A percentile compares a stretch with the other conserved stretches of the same genome.
Conservation (phyloP, 2,797 vertebrate species). For the Amblyraja radiata region DNA sequence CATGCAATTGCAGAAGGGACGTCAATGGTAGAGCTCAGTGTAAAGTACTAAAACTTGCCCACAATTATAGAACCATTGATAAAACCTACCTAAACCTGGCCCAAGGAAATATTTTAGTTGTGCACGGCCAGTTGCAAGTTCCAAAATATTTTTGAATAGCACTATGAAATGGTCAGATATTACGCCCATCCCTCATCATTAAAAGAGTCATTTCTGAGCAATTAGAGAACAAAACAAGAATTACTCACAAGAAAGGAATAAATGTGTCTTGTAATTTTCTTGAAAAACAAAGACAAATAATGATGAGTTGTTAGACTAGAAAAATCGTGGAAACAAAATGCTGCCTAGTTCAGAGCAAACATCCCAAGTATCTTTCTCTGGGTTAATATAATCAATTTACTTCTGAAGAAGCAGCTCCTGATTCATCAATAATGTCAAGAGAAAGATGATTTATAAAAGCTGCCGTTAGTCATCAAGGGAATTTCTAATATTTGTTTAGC, state of each 20-base stretch:
- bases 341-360: not conserved
- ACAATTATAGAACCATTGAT: too few relatives aligned
- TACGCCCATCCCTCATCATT: too few relatives aligned
- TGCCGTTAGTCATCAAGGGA: constrained; percentile 20
- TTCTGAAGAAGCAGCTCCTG: constrained; percentile 19
- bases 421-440: constrained; percentile 28
- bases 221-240: not conserved
- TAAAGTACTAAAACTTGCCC: too few relatives aligned
- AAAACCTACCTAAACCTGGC: too few relatives aligned
- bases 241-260: not conserved
- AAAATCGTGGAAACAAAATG: not conserved
- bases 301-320: not conserved
- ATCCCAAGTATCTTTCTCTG: not conserved
- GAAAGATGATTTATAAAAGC: constrained; percentile 20
- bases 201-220: not conserved
- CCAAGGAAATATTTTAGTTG: not conserved
- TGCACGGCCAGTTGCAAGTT: not conserved
- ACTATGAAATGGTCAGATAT: not conserved
- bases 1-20: too few relatives aligned
- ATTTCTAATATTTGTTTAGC: not conserved
- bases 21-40: too few relatives aligned
- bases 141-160: not conserved
- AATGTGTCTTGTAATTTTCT: constrained; percentile 18
- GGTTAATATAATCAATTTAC: not conserved
- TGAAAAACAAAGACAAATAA: not conserved